Evolutionary conservation across 2,888 invertebrate genomes (phyloP), one percentile per base, ranked within the genome.

Genomic region (Anaspis maculata): DNA sequence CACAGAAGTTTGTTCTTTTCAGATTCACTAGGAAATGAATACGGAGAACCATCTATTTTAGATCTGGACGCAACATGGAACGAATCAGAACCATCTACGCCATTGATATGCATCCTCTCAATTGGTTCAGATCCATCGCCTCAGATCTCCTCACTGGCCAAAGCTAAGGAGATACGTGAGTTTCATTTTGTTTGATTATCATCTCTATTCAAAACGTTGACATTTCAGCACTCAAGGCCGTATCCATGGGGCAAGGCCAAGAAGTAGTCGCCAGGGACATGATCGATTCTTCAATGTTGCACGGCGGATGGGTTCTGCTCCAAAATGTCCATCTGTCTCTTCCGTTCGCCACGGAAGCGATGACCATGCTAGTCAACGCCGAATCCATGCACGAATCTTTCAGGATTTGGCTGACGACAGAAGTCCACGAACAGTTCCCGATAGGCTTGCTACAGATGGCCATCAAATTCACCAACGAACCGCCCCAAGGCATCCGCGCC

Each of bases 161-260:
- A 94, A 67, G 70, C 79, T 31, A 86, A 87, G 66, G 81, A 83
- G 51, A 83, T 87, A 35, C 73, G 91, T 91, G 69, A 6, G 5
- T 5, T 27, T 13, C n/a, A n/a, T n/a, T n/a, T n/a, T 10, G 9
- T 9, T 19, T 9, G 9, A 19, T 6, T 19, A 6, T 6, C 21
- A 7, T 9, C 9, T 19, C 6, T 19, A 7, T 19, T 19, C 21
- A 7, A 9, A 19, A 19, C 9, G 9, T 19, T 6, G 9, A 19
- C 21, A 19, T 19, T 19, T 5, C 54, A 87, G 86, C 72, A 36
- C 60, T 88, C 9, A 82, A 83, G 58, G 79, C 87, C 1, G 90
- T 96, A 3, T 96, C 95, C 3, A 95, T 96, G 95, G 96, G 96
- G 2, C 96, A 96, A 73, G 96, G 95, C 0, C 95, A 96, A 69